Conservation (phyloP, 2,113 vertebrate species). For the Charina bottae region DNA sequence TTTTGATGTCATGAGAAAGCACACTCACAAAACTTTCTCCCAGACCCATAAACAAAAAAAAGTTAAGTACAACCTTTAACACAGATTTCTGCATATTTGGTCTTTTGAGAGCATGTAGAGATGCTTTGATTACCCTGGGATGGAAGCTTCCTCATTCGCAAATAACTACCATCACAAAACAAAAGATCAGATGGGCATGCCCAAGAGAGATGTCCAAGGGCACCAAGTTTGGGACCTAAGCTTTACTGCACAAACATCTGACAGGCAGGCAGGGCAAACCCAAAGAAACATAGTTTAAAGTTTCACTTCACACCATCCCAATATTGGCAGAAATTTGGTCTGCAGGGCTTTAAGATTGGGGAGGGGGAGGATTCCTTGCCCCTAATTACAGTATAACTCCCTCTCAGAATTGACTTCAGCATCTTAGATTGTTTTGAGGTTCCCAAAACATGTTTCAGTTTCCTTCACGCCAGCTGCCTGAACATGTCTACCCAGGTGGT, state of each 20-base stretch:
- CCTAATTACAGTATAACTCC: not conserved
- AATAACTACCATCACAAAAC: not conserved
- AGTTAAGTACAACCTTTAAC: not conserved
- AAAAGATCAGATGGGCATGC: not conserved
- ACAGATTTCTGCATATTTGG: not conserved
- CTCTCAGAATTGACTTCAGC: not conserved
- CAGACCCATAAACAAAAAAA: conserved; percentile 5
- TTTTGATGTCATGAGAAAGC: conserved; percentile 36
- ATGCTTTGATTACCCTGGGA: not conserved
- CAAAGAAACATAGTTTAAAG: not conserved
- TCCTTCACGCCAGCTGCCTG: not conserved
- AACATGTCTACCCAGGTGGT: not conserved
- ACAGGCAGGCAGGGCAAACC: not conserved
- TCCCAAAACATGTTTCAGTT: not conserved
- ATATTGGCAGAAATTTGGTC: not conserved
- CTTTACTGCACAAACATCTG: not conserved
- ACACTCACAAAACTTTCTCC: conserved; percentile 1
- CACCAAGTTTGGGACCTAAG: not conserved
- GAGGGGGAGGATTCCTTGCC: too few species aligned
- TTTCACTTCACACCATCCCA: not conserved
- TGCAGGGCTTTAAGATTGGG: not conserved
- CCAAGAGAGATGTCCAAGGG: not conserved
- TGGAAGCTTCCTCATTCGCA: not conserved
- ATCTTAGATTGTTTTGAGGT: not conserved
- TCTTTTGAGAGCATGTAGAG: not conserved